phyloP scores from a whole-genome alignment of 2,797 vertebrate genomes.

The Danionella dracula region DNA sequence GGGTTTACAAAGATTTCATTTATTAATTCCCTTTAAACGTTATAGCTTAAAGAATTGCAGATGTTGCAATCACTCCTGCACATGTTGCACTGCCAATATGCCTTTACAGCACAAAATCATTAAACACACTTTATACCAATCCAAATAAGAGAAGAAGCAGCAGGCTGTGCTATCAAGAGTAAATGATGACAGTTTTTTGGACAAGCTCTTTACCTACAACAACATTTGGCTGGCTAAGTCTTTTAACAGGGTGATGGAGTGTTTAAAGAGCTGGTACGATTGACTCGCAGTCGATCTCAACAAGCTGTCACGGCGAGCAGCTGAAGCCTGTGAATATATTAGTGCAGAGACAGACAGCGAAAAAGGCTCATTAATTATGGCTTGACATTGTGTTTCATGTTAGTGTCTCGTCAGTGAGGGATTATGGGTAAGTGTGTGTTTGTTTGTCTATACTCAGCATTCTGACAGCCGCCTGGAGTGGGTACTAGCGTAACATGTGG shows the following conservation, averaged over 20 bases:
- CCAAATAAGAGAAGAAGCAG: not conserved
- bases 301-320: constrained; percentile 1
- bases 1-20: too few relatives aligned
- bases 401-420: constrained; percentile 18
- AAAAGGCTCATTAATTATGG: constrained; percentile 26
- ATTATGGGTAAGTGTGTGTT: constrained; percentile 20
- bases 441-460: not conserved
- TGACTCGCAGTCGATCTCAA: constrained; percentile 1
- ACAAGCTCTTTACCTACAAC: not conserved
- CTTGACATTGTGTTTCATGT: constrained; percentile 24
- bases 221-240: not conserved
- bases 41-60: too few relatives aligned
- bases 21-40: too few relatives aligned
- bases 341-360: constrained; percentile 14
- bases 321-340: constrained; percentile 4
- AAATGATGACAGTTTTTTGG: not conserved
- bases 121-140: not conserved
- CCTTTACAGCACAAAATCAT: too few relatives aligned
- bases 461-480: constrained; percentile 17
- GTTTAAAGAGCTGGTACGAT: constrained; percentile 9
- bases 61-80: too few relatives aligned
- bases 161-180: not conserved
- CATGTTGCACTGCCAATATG: too few relatives aligned
- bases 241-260: not conserved
- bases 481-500: constrained; percentile 22